Conservation (phyloP, 1,140 invertebrate species). For the Meloidogyne exigua region DNA sequence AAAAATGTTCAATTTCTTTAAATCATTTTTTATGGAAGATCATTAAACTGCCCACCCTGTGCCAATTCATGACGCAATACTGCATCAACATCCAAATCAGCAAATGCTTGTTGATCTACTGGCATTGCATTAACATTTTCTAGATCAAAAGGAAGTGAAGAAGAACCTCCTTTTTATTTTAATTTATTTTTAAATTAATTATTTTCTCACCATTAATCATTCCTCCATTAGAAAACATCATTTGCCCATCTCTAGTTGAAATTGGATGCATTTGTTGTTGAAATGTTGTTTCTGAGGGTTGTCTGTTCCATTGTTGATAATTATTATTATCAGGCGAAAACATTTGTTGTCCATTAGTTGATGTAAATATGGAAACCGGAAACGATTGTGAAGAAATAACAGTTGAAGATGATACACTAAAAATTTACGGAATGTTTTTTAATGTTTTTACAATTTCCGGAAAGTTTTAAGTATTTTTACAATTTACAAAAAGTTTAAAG, state of each 20-base stretch:
- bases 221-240: not conserved
- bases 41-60: conserved; percentile 27
- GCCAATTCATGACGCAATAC: conserved; percentile 34
- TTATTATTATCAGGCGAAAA: not conserved
- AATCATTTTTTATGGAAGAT: conserved; percentile 19
- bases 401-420: not conserved
- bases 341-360: conserved; percentile 9
- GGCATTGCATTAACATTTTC: conserved; percentile 37
- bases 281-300: not conserved
- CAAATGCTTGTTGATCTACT: conserved; percentile 9
- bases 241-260: not conserved
- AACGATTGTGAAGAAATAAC: not conserved
- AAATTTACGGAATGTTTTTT: too few relatives aligned
- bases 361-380: not conserved
- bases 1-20: not conserved
- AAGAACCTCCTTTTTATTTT: not conserved
- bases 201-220: not conserved
- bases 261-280: not conserved
- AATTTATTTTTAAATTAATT: conserved; percentile 1
- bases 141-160: conserved; percentile 26
- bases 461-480: not conserved
- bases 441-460: not conserved
- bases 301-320: not conserved
- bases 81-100: conserved; percentile 29
- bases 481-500: too few relatives aligned